Evolutionary conservation across 1,140 invertebrate species (phyloP), one percentile per base, ranked within the genome.

Genomic region (Wasmannia auropunctata): DNA sequence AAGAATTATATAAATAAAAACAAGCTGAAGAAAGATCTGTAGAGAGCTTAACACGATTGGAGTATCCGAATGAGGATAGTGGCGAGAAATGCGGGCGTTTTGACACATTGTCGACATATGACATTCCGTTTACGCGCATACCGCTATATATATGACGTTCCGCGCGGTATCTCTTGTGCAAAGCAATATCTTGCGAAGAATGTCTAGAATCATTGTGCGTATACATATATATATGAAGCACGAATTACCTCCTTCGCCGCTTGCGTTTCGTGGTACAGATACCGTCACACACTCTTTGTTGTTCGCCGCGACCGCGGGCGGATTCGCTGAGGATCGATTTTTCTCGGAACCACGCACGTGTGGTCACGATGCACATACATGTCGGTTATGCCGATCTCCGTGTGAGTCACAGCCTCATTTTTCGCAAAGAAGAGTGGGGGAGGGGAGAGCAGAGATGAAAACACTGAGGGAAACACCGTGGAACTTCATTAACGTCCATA

Each of bases 261-360:
- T n/a, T n/a, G n/a, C n/a, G n/a, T n/a, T n/a, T n/a, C n/a, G n/a
- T 65, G 49, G 43, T 67, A n/a, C 43, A 25, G 51, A 46, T 62
- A 16, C 5, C 63, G 34, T 51, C 6, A 16, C 34, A 40, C 7
- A 8, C 2, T 58, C 14, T 37, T 31, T 46, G 19, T 62, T 63
- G n/a, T 67, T 3, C 40, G 14, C 25, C 75, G 75, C 40, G 40
- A 49, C 63, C 63, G 60, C 60, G 46, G 22, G 6, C 43, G 34
- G 3, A 70, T 69, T 49, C 22, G 62, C 40, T 28, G n/a, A 69
- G 34, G 11, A 69, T 49, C 8, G 40, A 77, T 22, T 69, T 69
- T 81, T 72, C 28, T 58, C 31, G 14, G 37, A 80, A 54, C n/a
- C 43, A 67, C 51, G 8, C 58, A n/a, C 81, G 43, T 80, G 67